A percentile compares a stretch with the other conserved stretches of the same genome.
Conservation (phyloP, 1,140 invertebrate genomes). For the Plutomurus gul region DNA sequence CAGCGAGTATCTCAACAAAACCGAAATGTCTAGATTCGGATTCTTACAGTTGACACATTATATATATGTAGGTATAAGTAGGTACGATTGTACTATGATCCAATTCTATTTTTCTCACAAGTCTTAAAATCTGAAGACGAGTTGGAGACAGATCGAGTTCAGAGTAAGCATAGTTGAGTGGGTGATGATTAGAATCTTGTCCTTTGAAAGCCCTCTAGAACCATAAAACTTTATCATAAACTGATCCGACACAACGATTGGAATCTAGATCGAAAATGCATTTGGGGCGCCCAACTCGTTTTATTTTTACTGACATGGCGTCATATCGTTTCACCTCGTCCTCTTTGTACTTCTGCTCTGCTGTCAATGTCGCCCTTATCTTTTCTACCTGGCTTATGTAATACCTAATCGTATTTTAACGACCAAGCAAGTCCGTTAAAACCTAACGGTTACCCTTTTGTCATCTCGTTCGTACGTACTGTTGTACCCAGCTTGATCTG, state of each 20-base stretch:
- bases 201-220: constrained; percentile 5
- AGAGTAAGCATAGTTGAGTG: neutral
- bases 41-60: too few relatives aligned
- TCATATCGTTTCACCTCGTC: neutral
- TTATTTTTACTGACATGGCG: neutral
- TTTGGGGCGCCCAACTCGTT: neutral
- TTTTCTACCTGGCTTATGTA: neutral
- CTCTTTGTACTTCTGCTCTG: neutral
- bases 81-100: too few relatives aligned
- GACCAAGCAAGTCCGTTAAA: neutral
- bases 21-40: too few relatives aligned
- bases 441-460: too few relatives aligned
- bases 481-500: too few relatives aligned
- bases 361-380: constrained; percentile 9
- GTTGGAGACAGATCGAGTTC: neutral
- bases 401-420: neutral
- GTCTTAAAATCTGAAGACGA: too few relatives aligned
- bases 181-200: constrained; percentile 26
- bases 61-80: too few relatives aligned
- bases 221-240: constrained; percentile 30
- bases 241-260: neutral
- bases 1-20: too few relatives aligned
- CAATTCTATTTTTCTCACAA: too few relatives aligned
- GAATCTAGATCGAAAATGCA: neutral
- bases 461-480: too few relatives aligned